Evolutionary conservation across 35 echinoderm and acorn worm genomes (phyloP), one percentile per base, ranked within the genome.

Genomic region (Heliocidaris erythrogramma): DNA sequence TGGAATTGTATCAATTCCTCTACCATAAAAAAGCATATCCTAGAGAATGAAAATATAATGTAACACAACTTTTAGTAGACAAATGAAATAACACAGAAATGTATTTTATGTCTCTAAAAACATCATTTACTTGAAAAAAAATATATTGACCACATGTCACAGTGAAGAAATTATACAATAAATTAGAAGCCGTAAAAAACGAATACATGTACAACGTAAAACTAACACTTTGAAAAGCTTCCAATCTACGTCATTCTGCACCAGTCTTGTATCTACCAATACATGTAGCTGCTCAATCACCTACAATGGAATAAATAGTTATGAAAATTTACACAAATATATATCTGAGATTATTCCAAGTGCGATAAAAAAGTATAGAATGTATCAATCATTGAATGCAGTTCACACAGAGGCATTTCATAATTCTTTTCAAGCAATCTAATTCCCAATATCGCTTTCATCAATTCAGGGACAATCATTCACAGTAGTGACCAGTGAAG

Each of bases 271-370:
- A 78, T 24, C 65, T 78, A 78, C 27, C 65, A 78, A 78, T 27
- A n/a, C 27, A 78, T 24, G 8, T n/a, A 27, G 65, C 65, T 78
- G 18, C 27, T 8, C 65, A 78, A 7, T 89, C 32, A 89, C 87
- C 21, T 48, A 89, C 18, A 89, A 89, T 89, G 87, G 87, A 89
- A 89, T 89, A 89, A 89, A 89, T 89, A 89, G 87, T n/a, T 89
- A 89, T 89, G 87, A 89, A 89, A 89, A 89, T 89, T 89, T 89
- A 89, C 87, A 89, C 87, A 89, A 89, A 89, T 89, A 89, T 89
- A 89, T 89, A 89, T 89, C 87, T 89, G 12, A 17, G 87, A 89
- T 89, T 78, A 78, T 78, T 89, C 47, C 31, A 42, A 47, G 31
- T 48, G 24, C 87, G 87, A 89, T 89, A 89, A 89, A 89, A 89